phyloP scores from a whole-genome alignment of 2,797 vertebrate species.

The Onychomys arenicola region DNA sequence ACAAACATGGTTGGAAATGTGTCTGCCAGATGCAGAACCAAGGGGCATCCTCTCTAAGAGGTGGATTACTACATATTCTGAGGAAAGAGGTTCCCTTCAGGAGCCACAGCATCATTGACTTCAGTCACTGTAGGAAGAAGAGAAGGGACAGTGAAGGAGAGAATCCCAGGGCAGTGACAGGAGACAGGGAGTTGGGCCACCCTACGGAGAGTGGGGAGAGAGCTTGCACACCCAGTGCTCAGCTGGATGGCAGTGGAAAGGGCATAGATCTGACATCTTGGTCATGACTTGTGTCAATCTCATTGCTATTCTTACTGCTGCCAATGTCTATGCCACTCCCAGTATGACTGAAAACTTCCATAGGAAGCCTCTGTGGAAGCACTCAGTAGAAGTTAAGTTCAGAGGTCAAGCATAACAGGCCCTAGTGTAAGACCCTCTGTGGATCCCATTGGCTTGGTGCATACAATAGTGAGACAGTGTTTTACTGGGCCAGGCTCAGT shows the following conservation, averaged over 20 bases:
- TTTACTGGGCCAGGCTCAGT: no score
- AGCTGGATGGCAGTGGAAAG: not conserved
- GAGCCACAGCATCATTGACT: not conserved
- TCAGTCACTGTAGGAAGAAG: not conserved
- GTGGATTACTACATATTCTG: no score
- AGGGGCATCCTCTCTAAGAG: no score
- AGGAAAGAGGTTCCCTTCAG: no score
- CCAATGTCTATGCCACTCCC: no score
- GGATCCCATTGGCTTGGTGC: not conserved
- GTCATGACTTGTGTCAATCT: not conserved
- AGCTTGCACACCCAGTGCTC: not conserved
- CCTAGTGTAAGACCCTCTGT: not conserved
- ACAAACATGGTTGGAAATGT: no score
- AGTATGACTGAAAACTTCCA: not conserved
- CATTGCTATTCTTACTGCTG: not conserved
- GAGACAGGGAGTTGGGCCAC: not conserved
- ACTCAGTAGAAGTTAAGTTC: not conserved
- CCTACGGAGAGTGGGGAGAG: not conserved
- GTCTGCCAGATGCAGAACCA: no score
- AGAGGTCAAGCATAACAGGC: not conserved
- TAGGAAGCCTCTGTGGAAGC: not conserved
- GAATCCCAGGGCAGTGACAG: accelerated
- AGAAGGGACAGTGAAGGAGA: not conserved
- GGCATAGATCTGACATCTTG: no score
- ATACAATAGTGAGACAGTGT: no score